These are phyloP conservation scores for Ernsta delagoae DNA, from an alignment of 2,888 invertebrate species.

Conservation along the genomic window DNA sequence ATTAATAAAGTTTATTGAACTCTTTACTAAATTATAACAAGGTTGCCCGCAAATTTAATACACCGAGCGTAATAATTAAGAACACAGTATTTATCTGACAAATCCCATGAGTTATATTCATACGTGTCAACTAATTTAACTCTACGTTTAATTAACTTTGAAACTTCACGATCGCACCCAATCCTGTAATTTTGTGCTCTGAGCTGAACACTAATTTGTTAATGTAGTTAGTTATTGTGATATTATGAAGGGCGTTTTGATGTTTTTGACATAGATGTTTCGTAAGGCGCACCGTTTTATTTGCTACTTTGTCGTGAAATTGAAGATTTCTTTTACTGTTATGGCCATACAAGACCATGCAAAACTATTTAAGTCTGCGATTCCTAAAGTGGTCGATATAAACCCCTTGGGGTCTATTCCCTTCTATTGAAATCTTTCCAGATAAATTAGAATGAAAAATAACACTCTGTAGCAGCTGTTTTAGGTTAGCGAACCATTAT, in stretches of 20 bases:
- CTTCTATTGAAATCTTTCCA: too few relatives aligned
- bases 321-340: neutral
- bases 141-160: conserved; percentile 19
- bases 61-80: conserved; percentile 9
- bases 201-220: conserved; percentile 4
- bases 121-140: conserved; percentile 14
- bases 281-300: neutral
- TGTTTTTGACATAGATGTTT: neutral
- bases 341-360: too few relatives aligned
- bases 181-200: conserved; percentile 11
- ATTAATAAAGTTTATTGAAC: neutral
- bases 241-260: neutral
- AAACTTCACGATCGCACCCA: neutral
- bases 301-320: neutral
- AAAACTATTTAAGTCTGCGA: too few relatives aligned
- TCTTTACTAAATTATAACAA: neutral
- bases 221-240: conserved; percentile 2
- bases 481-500: too few relatives aligned
- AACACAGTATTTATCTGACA: conserved; percentile 3
- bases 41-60: neutral
- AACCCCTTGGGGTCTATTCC: too few relatives aligned
- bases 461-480: too few relatives aligned
- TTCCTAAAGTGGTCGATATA: too few relatives aligned
- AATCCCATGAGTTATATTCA: conserved; percentile 10
- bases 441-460: too few relatives aligned